Conservation (phyloP, 2,888 invertebrate genomes). For the Iphiclides podalirius region DNA sequence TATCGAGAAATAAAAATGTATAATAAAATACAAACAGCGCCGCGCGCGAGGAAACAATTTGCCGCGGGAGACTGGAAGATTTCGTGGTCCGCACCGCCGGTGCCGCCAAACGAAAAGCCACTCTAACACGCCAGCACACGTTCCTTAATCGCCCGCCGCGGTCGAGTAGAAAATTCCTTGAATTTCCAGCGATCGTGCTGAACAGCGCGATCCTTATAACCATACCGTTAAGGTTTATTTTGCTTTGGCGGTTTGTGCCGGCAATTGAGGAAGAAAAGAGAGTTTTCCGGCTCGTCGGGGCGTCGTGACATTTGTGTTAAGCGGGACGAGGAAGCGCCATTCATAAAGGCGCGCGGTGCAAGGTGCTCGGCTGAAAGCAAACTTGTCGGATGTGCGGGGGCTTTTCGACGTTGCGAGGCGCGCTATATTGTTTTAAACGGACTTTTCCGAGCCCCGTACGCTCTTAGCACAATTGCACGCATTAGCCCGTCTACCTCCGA, state of each 20-base stretch:
- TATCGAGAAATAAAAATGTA: slow-evolving; percentile 80
- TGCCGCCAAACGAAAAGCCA: slow-evolving; percentile 34
- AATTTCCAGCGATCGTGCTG: slow-evolving; percentile 48
- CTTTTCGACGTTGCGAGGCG: slow-evolving; percentile 13
- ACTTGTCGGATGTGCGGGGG: slow-evolving; percentile 56
- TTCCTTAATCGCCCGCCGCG: slow-evolving; percentile 42
- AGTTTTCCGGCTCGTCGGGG: slow-evolving; percentile 76
- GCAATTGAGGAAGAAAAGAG: slow-evolving; percentile 78
- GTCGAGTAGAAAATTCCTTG: slow-evolving; percentile 67
- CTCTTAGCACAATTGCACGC: slow-evolving; percentile 24
- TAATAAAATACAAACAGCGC: slow-evolving; percentile 80
- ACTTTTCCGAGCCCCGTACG: slow-evolving; percentile 25
- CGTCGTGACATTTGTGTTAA: slow-evolving; percentile 79
- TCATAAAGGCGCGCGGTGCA: slow-evolving; percentile 67
- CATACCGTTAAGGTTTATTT: slow-evolving; percentile 40
- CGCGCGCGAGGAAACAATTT: slow-evolving; percentile 79
- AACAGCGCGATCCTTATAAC: slow-evolving; percentile 40
- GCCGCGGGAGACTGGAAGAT: slow-evolving; percentile 78
- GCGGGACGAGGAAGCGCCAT: slow-evolving; percentile 70
- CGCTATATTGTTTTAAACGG: slow-evolving; percentile 28
- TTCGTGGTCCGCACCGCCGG: slow-evolving; percentile 56
- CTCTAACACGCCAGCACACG: slow-evolving; percentile 38
- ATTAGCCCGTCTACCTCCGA: slow-evolving; percentile 10
- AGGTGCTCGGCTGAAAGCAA: slow-evolving; percentile 62
- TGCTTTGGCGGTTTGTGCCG: slow-evolving; percentile 40